Conservation (phyloP, 1,140 invertebrate species). For the Pachyrhynchus sulphureomaculatus region DNA sequence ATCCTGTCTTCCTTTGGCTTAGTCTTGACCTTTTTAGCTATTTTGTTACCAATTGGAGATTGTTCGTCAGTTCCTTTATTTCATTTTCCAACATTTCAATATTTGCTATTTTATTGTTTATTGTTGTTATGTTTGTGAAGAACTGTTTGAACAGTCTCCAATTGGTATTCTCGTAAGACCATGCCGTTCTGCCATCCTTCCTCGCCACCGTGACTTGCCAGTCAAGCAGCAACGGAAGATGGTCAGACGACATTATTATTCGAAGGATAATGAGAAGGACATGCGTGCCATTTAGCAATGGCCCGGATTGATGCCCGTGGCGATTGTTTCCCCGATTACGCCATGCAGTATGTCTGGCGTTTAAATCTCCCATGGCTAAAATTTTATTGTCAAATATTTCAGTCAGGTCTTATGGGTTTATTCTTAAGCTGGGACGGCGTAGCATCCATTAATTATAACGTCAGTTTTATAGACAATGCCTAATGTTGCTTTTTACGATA, state of each 20-base stretch:
- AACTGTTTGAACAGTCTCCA: neutral
- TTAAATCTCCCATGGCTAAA: neutral
- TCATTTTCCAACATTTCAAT: too few relatives aligned
- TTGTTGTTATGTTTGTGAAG: neutral
- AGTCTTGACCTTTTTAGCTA: neutral
- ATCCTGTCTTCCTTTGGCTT: neutral
- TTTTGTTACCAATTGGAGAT: too few relatives aligned
- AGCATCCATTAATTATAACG: neutral
- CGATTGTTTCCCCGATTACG: neutral
- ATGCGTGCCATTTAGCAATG: neutral
- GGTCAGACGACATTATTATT: neutral
- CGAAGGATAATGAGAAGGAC: neutral
- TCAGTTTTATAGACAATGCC: too few relatives aligned
- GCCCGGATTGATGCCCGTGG: neutral
- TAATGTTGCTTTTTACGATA: too few relatives aligned
- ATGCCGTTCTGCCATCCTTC: neutral
- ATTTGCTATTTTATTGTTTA: neutral
- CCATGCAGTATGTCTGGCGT: neutral
- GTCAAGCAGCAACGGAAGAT: too few relatives aligned
- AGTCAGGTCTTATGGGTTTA: neutral
- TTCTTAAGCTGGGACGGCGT: neutral
- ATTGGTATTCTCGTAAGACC: neutral
- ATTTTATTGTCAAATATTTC: neutral
- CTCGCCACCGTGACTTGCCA: too few relatives aligned
- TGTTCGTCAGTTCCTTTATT: neutral